Percentiles rank a stretch among this genome's conserved stretches.
phyloP scores from a whole-genome alignment of 2,797 vertebrate species.

The Mormyrus proboscirostris region DNA sequence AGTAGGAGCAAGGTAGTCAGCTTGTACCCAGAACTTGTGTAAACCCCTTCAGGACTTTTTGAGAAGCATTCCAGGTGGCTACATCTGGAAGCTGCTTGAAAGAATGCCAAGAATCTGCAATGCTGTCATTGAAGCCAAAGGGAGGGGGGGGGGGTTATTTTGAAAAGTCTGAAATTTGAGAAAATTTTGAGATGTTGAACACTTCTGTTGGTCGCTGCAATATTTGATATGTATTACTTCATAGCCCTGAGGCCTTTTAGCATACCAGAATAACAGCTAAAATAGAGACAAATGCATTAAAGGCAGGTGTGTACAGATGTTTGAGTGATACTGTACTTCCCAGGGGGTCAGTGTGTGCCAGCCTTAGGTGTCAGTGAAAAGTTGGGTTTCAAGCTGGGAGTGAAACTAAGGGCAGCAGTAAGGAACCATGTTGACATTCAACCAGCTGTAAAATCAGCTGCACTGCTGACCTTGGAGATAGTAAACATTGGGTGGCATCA shows the following conservation, averaged over 20 bases:
- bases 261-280: not conserved
- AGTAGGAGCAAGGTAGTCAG: not conserved
- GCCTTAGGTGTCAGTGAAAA: not conserved
- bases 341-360: not conserved
- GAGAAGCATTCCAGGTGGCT: not conserved
- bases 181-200: not conserved
- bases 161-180: not conserved
- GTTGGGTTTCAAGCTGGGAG: not conserved
- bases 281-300: not conserved
- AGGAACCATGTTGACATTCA: conserved; percentile 1
- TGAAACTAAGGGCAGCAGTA: not conserved
- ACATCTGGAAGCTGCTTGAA: not conserved
- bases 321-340: not conserved
- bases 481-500: not conserved
- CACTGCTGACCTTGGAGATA: not conserved
- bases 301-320: not conserved
- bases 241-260: not conserved
- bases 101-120: not conserved
- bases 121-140: not conserved
- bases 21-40: not conserved
- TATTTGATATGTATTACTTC: not conserved
- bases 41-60: not conserved
- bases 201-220: not conserved
- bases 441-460: conserved; percentile 1
- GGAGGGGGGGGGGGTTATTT: not conserved